phyloP scores from a whole-genome alignment of 2,888 invertebrate species.

The Neuroscelio doddi region DNA sequence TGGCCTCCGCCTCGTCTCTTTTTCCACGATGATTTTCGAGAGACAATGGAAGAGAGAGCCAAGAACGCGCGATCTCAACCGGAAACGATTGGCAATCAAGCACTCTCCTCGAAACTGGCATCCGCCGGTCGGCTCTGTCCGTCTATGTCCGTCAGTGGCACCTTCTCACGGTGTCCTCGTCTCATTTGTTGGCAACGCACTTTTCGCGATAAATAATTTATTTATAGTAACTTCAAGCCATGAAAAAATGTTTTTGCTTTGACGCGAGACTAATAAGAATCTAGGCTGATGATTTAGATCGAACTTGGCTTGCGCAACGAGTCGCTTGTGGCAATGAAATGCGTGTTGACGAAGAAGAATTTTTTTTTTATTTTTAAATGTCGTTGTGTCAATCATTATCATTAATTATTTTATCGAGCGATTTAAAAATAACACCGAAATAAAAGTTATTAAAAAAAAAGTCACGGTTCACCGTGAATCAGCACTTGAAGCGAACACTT shows the following conservation, averaged over 20 bases:
- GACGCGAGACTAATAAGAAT: slow-evolving; percentile 47
- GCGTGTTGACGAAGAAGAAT: background rate
- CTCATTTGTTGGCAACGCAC: slow-evolving; percentile 41
- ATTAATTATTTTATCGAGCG: background rate
- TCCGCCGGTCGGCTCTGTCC: slow-evolving; percentile 39
- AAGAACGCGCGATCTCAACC: slow-evolving; percentile 49
- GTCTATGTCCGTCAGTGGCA: slow-evolving; percentile 38
- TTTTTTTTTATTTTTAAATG: slow-evolving; percentile 3
- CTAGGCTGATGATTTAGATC: slow-evolving; percentile 35
- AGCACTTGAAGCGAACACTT: slow-evolving; percentile 29
- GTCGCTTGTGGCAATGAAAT: slow-evolving; percentile 42
- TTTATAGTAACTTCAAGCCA: slow-evolving; percentile 40
- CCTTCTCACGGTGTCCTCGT: slow-evolving; percentile 43
- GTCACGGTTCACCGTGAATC: slow-evolving; percentile 24
- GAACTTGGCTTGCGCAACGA: slow-evolving; percentile 8
- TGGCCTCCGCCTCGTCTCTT: slow-evolving; percentile 24
- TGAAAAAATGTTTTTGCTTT: slow-evolving; percentile 45
- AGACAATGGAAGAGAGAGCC: slow-evolving; percentile 18
- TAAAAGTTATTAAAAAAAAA: background rate
- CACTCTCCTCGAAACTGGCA: slow-evolving; percentile 68
- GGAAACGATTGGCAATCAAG: slow-evolving; percentile 67
- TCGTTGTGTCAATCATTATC: background rate
- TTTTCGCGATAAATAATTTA: slow-evolving; percentile 47
- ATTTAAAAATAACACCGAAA: too few relatives aligned
- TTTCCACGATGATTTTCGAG: slow-evolving; percentile 16